Evolutionary conservation across 2,113 vertebrate genomes (phyloP).

Genomic region (Uropsilus gracilis): DNA sequence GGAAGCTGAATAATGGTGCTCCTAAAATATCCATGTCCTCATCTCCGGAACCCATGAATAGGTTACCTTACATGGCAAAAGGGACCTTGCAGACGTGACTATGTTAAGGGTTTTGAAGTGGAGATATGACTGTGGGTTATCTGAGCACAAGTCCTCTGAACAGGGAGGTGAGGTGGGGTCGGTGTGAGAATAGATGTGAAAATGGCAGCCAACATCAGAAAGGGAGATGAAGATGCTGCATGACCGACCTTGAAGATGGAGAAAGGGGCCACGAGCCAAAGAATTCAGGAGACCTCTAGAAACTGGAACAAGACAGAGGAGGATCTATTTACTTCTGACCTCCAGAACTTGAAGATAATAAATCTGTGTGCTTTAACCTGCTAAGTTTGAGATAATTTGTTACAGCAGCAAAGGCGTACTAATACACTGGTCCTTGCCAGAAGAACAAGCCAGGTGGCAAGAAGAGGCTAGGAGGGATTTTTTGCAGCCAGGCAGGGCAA

Average conservation of each 20-base stretch:
- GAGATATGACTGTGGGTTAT: background rate
- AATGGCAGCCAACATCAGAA: background rate
- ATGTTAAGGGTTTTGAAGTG: background rate
- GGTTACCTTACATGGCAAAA: background rate
- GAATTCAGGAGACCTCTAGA: background rate
- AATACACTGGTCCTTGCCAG: background rate
- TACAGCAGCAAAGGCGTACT: slow-evolving; percentile 33
- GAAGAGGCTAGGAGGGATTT: background rate
- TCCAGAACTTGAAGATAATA: background rate
- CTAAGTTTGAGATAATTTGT: background rate
- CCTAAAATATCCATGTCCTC: background rate
- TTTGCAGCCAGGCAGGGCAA: background rate
- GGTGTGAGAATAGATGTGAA: background rate
- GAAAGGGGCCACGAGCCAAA: background rate
- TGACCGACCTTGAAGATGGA: background rate
- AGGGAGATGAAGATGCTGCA: background rate
- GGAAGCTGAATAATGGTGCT: background rate
- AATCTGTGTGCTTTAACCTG: background rate
- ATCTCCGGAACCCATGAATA: background rate
- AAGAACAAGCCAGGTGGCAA: background rate
- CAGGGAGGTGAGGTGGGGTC: background rate
- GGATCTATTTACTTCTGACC: background rate
- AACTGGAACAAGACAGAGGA: background rate
- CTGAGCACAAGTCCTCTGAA: background rate
- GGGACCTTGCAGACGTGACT: background rate